phyloP scores from a whole-genome alignment of 2,113 vertebrate species.

The Alectura lathami region DNA sequence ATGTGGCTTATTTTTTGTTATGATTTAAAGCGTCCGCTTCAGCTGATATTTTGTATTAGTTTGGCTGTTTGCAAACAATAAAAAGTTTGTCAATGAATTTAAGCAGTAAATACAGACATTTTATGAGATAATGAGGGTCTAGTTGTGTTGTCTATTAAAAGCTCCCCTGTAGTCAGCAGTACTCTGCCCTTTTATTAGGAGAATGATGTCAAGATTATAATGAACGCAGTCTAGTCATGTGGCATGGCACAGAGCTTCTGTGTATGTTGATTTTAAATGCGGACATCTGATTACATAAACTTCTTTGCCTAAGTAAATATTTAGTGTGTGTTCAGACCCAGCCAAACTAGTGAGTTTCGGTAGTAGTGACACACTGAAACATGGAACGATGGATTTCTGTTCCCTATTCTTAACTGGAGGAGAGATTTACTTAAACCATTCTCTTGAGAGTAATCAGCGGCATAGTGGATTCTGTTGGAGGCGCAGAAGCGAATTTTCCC shows the following conservation, averaged over 20 bases:
- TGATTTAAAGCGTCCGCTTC: background rate
- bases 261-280: conserved; percentile 35
- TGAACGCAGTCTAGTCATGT: conserved; percentile 58
- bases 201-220: conserved; percentile 65
- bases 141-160: conserved; percentile 69
- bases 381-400: background rate
- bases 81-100: conserved; percentile 57
- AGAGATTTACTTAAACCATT: background rate
- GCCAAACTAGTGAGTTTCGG: background rate
- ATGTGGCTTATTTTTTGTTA: background rate
- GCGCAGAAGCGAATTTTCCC: conserved; percentile 1
- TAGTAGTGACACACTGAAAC: conserved; percentile 1
- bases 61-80: conserved; percentile 23
- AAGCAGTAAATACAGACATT: conserved; percentile 48
- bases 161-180: conserved; percentile 46
- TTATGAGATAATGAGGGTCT: conserved; percentile 54
- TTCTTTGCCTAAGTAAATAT: conserved; percentile 4
- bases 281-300: background rate
- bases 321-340: background rate
- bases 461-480: background rate
- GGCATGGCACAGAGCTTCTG: conserved; percentile 16
- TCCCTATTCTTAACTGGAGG: background rate
- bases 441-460: background rate
- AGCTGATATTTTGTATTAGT: conserved; percentile 48
- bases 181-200: conserved; percentile 61